Base-by-base conservation (phyloP, 1,140 invertebrate genomes). In the Cephus cinctus region DNA sequence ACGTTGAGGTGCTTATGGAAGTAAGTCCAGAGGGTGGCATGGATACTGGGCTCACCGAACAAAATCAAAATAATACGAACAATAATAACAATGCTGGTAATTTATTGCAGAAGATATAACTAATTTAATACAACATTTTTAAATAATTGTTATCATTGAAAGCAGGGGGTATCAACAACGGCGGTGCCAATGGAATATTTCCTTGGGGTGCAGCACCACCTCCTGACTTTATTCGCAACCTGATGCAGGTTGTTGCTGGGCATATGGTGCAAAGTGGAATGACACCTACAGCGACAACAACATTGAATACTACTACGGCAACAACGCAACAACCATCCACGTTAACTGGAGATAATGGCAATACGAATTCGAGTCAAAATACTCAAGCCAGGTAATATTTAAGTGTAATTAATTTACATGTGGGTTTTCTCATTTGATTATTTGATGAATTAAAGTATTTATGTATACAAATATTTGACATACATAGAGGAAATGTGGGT, bases 1-100 rank as follows among this genome's bases (percentile, higher is more conserved):
- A 78, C 57, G 78, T 85, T 11, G 81, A 86, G 54, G 79, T 88
- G 12, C 78, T 87, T 38, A 85, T 88, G 81, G 84, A 87, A 69
- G 79, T 87, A 30, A 83, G 80, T 8, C 83, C 85, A 14, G 79
- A 82, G 57, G 75, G 78, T 55, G 80, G 78, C 12, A 80, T 83
- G 46, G 82, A 83, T 61, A 80, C 78, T 53, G 34, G 69, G 54
- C 40, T 22, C 55, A 43, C 49, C 34, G 61, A 71, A 51, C 64
- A 65, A 42, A 43, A 35, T 41, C 59, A 58, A 38, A 56, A 54
- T 30, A 71, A 65, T 41, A 32, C 47, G 39, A 60, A 57, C 42
- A 73, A 66, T 39, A 69, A 61, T 47, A 72, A 70, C 51, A 60
- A 56, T 21, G 65, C 15, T n/a, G 39, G 39, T 9, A 36, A 40